Conservation (phyloP, 2,888 invertebrate species). For the Yponomeuta evonymella region DNA sequence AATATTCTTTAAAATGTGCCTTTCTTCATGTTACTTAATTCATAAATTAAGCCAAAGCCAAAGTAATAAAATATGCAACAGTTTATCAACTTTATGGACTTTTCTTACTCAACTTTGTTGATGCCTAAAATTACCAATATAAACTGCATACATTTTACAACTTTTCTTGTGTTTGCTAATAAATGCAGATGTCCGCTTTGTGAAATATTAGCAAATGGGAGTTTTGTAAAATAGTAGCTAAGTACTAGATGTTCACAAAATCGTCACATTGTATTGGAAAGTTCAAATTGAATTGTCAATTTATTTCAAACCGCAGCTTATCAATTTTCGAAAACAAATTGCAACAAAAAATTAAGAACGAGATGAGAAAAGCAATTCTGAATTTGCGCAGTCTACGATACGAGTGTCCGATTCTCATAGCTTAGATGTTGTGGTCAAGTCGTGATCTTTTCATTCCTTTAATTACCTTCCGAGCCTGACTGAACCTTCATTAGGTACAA, state of each 20-base stretch:
- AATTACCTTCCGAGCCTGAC: too few relatives aligned
- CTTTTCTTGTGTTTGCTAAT: not conserved
- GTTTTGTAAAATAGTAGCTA: not conserved
- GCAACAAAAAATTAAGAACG: not conserved
- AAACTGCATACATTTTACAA: not conserved
- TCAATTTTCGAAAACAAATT: not conserved
- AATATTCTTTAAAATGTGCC: too few relatives aligned
- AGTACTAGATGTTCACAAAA: not conserved
- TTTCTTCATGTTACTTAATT: too few relatives aligned
- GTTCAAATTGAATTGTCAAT: not conserved
- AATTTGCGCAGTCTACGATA: not conserved
- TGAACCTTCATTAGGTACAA: too few relatives aligned
- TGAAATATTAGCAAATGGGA: not conserved
- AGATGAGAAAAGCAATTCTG: not conserved
- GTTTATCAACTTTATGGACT: not conserved
- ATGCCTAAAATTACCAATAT: not conserved
- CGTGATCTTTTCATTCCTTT: too few relatives aligned
- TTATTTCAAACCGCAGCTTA: not conserved
- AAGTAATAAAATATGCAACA: not conserved
- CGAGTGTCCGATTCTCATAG: not conserved
- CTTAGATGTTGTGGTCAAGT: too few relatives aligned
- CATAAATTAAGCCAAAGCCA: not conserved
- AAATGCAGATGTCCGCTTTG: too few relatives aligned
- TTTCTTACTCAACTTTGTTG: not conserved
- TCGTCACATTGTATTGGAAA: not conserved